phyloP scores from a whole-genome alignment of 2,888 invertebrate species.

The Acrobasis consociella region DNA sequence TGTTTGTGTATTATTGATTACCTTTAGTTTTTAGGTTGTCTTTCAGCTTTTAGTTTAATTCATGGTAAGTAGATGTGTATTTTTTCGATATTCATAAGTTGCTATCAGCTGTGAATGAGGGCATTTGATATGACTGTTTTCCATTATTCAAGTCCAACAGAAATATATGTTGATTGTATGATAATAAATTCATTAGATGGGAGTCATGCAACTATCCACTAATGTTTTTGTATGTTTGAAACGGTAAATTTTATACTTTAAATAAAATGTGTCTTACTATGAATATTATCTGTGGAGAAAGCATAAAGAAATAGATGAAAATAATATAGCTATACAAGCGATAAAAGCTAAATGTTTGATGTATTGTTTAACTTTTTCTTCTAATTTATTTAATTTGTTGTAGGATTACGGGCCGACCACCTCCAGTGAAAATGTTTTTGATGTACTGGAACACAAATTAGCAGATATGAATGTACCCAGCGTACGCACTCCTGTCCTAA shows the following conservation, averaged over 20 bases:
- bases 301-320: too few species aligned
- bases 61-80: conserved; percentile 19
- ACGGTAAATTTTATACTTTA: conserved; percentile 23
- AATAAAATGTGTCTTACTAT: not conserved
- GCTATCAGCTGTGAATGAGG: conserved; percentile 44
- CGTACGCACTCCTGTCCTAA: conserved; percentile 72
- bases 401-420: conserved; percentile 82
- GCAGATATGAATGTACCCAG: conserved; percentile 74
- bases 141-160: conserved; percentile 34
- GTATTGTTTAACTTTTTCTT: not conserved
- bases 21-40: conserved; percentile 22
- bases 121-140: conserved; percentile 48
- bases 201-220: conserved; percentile 31
- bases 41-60: conserved; percentile 11
- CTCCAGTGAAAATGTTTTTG: conserved; percentile 78
- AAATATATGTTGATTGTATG: conserved; percentile 49
- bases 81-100: conserved; percentile 31
- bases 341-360: too few species aligned
- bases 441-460: conserved; percentile 77
- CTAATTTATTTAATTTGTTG: conserved; percentile 51
- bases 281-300: too few species aligned
- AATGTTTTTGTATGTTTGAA: conserved; percentile 28
- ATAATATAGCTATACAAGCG: too few species aligned
- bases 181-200: conserved; percentile 45
- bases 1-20: conserved; percentile 44